phyloP scores from a whole-genome alignment of 2,888 invertebrate genomes.

The Campoletis raptor region DNA sequence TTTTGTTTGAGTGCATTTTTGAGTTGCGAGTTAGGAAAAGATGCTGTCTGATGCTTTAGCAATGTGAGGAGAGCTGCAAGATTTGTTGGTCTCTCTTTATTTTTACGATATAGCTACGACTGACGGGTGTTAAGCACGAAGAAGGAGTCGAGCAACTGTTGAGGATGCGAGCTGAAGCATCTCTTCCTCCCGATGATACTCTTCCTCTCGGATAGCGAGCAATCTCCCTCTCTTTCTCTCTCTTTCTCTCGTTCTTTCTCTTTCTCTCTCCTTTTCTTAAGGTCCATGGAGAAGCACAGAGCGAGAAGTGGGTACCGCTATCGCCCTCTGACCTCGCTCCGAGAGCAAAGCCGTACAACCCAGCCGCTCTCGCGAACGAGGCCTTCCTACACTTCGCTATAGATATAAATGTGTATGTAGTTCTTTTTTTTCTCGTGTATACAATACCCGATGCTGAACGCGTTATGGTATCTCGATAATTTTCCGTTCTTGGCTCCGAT shows the following conservation, averaged over 20 bases:
- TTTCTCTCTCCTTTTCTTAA: slow-evolving; percentile 29
- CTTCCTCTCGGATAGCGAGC: slow-evolving; percentile 68
- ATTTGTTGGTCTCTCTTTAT: slow-evolving; percentile 34
- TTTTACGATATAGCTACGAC: slow-evolving; percentile 34
- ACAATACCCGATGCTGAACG: slow-evolving; percentile 54
- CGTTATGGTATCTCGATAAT: slow-evolving; percentile 69
- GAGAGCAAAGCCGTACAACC: slow-evolving; percentile 67
- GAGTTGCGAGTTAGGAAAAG: background rate
- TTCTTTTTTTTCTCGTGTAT: slow-evolving; percentile 29
- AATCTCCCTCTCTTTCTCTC: slow-evolving; percentile 45
- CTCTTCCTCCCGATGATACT: slow-evolving; percentile 55
- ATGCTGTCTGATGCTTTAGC: slow-evolving; percentile 38
- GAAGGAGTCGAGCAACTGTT: slow-evolving; percentile 60
- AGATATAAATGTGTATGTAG: background rate
- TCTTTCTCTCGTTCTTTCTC: slow-evolving; percentile 43
- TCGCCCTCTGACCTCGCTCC: slow-evolving; percentile 83
- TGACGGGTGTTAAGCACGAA: slow-evolving; percentile 55
- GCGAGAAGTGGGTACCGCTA: slow-evolving; percentile 83
- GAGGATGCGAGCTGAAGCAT: slow-evolving; percentile 59
- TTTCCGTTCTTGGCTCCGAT: slow-evolving; percentile 59
- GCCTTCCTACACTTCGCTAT: slow-evolving; percentile 75
- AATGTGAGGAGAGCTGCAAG: slow-evolving; percentile 50
- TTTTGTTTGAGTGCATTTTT: too few relatives aligned
- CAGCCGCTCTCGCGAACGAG: slow-evolving; percentile 76
- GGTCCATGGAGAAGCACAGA: slow-evolving; percentile 72